Conservation (phyloP, 2,113 vertebrate genomes). For the Ciconia maguari region DNA sequence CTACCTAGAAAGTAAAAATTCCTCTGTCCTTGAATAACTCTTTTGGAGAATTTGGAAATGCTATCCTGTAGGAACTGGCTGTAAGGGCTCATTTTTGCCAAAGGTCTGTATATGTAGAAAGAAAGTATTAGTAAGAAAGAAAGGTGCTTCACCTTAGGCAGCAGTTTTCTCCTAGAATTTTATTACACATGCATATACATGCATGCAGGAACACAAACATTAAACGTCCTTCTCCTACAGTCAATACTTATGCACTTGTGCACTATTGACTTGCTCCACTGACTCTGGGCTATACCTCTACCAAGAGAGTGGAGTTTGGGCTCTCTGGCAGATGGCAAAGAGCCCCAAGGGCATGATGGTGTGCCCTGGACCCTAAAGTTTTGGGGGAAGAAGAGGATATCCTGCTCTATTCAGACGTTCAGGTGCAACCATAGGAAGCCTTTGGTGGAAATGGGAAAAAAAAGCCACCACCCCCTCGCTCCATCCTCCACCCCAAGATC, state of each 20-base stretch:
- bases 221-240: not conserved
- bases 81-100: not conserved
- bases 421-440: not conserved
- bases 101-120: not conserved
- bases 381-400: not conserved
- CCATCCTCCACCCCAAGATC: not conserved
- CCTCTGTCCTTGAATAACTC: not conserved
- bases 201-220: not conserved
- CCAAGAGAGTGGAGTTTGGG: not conserved
- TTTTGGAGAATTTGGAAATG: not conserved
- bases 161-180: not conserved
- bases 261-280: not conserved
- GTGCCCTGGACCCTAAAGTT: not conserved
- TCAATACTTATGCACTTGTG: not conserved
- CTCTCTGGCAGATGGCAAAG: not conserved
- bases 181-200: not conserved
- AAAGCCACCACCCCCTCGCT: not conserved
- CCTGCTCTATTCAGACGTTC: not conserved
- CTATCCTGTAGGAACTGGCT: not conserved
- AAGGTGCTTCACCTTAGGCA: not conserved
- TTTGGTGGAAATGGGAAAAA: not conserved
- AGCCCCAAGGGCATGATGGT: not conserved
- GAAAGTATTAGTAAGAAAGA: not conserved
- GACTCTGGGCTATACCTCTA: not conserved
- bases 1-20: not conserved